Evolutionary conservation across 2,113 vertebrate genomes (phyloP).

Genomic region (Gnathonemus echidnorhynchus): DNA sequence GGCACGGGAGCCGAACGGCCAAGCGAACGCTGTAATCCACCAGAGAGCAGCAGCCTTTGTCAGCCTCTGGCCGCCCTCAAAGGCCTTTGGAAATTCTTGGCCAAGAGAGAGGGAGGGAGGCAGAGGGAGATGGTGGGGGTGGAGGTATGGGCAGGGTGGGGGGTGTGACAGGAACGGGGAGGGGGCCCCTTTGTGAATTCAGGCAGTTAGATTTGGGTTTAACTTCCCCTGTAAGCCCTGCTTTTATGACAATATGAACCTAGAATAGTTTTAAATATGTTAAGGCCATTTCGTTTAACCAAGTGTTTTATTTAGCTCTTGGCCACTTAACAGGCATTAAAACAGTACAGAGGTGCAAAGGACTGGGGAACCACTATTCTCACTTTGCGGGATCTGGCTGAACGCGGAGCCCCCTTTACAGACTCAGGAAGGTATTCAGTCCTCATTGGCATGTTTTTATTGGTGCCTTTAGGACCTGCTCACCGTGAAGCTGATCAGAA

Average conservation of each 20-base stretch:
- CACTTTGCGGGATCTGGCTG: slow-evolving; percentile 18
- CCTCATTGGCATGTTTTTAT: not conserved
- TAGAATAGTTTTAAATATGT: slow-evolving; percentile 43
- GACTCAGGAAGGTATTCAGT: not conserved
- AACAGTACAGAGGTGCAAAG: slow-evolving; percentile 24
- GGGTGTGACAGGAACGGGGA: slow-evolving; percentile 44
- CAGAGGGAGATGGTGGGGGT: slow-evolving; percentile 24
- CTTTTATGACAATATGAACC: slow-evolving; percentile 42
- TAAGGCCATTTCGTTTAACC: slow-evolving; percentile 53
- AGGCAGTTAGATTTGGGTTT: slow-evolving; percentile 62
- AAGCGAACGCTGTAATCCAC: slow-evolving; percentile 52
- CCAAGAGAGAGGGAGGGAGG: slow-evolving; percentile 43
- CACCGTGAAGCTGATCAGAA: not conserved
- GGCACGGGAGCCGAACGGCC: not conserved
- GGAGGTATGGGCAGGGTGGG: slow-evolving; percentile 45
- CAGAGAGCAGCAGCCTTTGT: slow-evolving; percentile 53
- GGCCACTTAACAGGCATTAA: slow-evolving; percentile 33
- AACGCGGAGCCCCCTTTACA: not conserved
- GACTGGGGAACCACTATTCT: slow-evolving; percentile 21
- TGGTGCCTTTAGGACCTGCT: not conserved
- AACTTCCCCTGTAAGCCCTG: slow-evolving; percentile 42
- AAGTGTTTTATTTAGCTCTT: slow-evolving; percentile 39
- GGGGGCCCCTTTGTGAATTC: slow-evolving; percentile 62
- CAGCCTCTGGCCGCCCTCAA: slow-evolving; percentile 47
- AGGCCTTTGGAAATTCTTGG: slow-evolving; percentile 57